Evolutionary conservation across 1,140 invertebrate genomes (phyloP).

Genomic region (Tetragnatha versicolor): DNA sequence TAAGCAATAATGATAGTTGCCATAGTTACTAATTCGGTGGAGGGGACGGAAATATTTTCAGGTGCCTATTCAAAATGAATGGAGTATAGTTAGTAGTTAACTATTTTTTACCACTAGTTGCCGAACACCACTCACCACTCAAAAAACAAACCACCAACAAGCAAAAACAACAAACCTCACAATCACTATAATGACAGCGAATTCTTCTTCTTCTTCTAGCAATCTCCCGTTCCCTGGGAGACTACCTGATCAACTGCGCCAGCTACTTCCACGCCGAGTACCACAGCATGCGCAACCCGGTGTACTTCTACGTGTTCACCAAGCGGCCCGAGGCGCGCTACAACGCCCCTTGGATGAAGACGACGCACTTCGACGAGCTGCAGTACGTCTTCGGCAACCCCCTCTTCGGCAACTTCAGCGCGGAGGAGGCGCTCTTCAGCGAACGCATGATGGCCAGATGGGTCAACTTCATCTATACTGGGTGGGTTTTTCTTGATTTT

Average conservation of each 20-base stretch:
- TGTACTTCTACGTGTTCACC: slow-evolving; percentile 31
- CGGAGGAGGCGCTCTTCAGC: slow-evolving; percentile 62
- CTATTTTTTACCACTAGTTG: too few species aligned
- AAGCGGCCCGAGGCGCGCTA: background rate
- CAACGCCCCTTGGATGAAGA: slow-evolving; percentile 69
- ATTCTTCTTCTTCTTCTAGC: too few species aligned
- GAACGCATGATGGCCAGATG: slow-evolving; percentile 65
- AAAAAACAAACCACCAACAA: too few species aligned
- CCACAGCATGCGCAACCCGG: slow-evolving; percentile 14
- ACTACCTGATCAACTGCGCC: background rate
- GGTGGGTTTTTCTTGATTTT: slow-evolving; percentile 33
- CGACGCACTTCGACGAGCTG: slow-evolving; percentile 69
- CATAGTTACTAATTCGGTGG: too few species aligned
- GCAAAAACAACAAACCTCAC: too few species aligned
- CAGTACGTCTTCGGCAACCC: slow-evolving; percentile 67
- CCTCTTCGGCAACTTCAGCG: slow-evolving; percentile 61
- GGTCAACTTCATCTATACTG: slow-evolving; percentile 65
- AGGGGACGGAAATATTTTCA: too few species aligned
- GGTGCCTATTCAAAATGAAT: too few species aligned
- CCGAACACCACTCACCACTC: too few species aligned
- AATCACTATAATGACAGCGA: too few species aligned
- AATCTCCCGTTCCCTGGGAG: background rate
- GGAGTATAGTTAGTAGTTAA: too few species aligned
- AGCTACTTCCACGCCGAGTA: background rate
- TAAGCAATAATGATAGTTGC: too few species aligned